A percentile compares a stretch with the other conserved stretches of the same genome.
These are phyloP conservation scores for Drosophila nigricruria DNA, from an alignment of 2,888 invertebrate species.

Conservation along the genomic window DNA sequence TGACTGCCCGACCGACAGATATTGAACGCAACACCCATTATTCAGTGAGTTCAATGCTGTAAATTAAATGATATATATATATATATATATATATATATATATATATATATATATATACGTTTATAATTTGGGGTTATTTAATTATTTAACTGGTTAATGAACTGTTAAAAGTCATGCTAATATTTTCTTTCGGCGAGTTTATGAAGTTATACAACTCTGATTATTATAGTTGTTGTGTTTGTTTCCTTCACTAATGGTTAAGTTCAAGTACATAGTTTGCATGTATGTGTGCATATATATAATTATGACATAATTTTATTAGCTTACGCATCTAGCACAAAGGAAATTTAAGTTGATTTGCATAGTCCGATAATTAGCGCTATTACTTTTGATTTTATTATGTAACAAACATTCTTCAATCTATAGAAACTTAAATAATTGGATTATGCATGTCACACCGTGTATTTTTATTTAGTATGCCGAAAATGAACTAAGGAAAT, in stretches of 20 bases:
- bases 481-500: slow-evolving; percentile 38
- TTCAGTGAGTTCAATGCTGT: slow-evolving; percentile 13
- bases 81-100: too few species aligned
- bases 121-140: not conserved
- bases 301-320: slow-evolving; percentile 43
- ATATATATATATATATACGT: not conserved
- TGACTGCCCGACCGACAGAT: slow-evolving; percentile 7
- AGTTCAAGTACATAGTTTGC: not conserved
- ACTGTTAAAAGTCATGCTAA: not conserved
- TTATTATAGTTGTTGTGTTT: not conserved
- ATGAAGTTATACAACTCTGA: too few species aligned
- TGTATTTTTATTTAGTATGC: slow-evolving; percentile 58
- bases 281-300: slow-evolving; percentile 10
- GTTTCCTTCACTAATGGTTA: not conserved
- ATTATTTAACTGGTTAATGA: not conserved
- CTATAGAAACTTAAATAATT: slow-evolving; percentile 20
- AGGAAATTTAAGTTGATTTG: slow-evolving; percentile 62
- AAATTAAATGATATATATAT: not conserved
- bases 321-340: slow-evolving; percentile 23
- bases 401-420: slow-evolving; percentile 17
- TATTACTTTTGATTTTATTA: slow-evolving; percentile 37
- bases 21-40: slow-evolving; percentile 34
- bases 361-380: slow-evolving; percentile 56
- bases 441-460: slow-evolving; percentile 18
- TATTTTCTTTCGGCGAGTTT: not conserved